phyloP scores from a whole-genome alignment of 2,113 vertebrate species.

The Edolisoma coerulescens region DNA sequence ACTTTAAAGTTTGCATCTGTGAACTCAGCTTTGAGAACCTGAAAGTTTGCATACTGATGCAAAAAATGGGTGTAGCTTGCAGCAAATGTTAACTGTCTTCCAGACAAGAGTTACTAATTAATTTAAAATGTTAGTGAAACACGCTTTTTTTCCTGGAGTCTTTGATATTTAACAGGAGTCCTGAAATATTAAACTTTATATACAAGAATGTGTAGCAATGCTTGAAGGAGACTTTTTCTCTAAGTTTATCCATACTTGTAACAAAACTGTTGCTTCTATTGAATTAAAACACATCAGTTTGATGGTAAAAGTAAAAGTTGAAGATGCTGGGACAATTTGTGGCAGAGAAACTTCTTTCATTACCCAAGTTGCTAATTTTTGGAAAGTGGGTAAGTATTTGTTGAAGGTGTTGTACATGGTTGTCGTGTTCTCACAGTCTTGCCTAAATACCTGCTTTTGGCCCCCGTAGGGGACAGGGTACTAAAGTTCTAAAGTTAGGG shows the following conservation, averaged over 20 bases:
- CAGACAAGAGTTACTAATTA: background rate
- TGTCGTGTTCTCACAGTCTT: background rate
- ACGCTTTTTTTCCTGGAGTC: background rate
- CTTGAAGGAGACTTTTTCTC: background rate
- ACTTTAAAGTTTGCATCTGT: background rate
- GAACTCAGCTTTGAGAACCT: background rate
- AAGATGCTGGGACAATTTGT: background rate
- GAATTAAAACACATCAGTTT: background rate
- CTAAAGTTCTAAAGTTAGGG: background rate
- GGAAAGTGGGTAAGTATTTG: background rate
- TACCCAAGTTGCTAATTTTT: background rate
- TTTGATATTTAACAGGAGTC: background rate
- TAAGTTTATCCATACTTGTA: background rate
- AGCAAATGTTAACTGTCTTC: background rate
- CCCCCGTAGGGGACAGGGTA: background rate
- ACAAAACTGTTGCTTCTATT: background rate
- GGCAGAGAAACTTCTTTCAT: background rate
- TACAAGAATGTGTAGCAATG: background rate
- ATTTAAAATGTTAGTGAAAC: background rate
- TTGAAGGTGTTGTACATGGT: background rate
- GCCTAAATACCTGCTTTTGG: background rate
- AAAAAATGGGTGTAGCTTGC: background rate
- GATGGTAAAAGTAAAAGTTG: background rate
- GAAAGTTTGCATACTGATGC: background rate
- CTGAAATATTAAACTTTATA: background rate